These are phyloP conservation scores for Charadrius vociferus DNA, from an alignment of 2,113 vertebrate species.

Conservation along the genomic window DNA sequence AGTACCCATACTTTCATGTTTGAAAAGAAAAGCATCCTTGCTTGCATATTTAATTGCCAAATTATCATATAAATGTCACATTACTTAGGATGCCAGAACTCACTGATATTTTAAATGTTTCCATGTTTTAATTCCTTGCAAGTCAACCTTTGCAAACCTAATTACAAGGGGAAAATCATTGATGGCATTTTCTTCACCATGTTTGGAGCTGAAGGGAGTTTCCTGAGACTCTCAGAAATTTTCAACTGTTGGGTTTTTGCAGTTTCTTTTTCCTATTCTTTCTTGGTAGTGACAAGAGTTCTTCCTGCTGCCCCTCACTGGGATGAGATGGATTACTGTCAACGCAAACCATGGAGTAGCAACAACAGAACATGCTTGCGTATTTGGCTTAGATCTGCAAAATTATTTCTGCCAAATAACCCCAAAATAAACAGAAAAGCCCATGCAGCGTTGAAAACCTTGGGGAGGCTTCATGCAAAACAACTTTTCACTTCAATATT, in stretches of 20 bases:
- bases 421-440: neutral
- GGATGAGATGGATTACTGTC: neutral
- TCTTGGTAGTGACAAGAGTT: neutral
- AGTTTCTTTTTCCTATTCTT: neutral
- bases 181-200: neutral
- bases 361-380: neutral
- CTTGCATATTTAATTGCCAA: constrained; percentile 46
- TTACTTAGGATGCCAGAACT: constrained; percentile 33
- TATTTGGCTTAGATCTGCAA: neutral
- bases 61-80: constrained; percentile 65
- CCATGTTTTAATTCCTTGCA: constrained; percentile 42
- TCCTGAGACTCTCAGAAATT: neutral
- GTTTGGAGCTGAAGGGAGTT: neutral
- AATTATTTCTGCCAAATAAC: neutral
- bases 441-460: neutral
- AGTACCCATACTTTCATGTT: neutral
- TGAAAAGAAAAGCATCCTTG: neutral
- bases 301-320: neutral
- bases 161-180: constrained; percentile 14
- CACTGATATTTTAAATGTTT: constrained; percentile 45
- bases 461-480: neutral
- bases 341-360: neutral
- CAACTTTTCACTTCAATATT: neutral
- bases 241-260: neutral
- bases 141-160: constrained; percentile 49